These are phyloP conservation scores for Charadrius vociferus DNA, from an alignment of 2,113 vertebrate genomes.

Conservation along the genomic window DNA sequence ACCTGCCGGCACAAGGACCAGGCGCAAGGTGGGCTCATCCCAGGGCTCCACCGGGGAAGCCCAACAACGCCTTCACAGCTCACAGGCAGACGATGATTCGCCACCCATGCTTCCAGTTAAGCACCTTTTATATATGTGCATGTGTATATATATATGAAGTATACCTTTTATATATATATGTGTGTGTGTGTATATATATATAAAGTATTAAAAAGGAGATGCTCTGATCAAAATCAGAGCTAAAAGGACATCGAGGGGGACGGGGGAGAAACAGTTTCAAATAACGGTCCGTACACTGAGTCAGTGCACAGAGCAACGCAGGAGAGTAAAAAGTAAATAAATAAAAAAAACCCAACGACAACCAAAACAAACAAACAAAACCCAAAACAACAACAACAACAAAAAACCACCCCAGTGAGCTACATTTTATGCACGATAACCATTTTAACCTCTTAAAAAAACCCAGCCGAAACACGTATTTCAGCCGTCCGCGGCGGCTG, in stretches of 20 bases:
- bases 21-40: rapidly evolving
- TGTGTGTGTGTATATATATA: no score
- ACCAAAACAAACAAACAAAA: not conserved
- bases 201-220: rapidly evolving
- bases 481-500: not conserved
- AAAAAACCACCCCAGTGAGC: rapidly evolving
- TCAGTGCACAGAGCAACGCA: rapidly evolving
- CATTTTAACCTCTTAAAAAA: no score
- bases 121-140: not conserved
- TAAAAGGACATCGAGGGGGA: no score
- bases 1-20: rapidly evolving
- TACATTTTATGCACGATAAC: not conserved
- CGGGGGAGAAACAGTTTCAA: not conserved
- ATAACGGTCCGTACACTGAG: not conserved
- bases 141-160: no score
- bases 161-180: no score
- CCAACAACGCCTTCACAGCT: rapidly evolving
- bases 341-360: no score
- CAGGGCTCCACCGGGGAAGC: rapidly evolving
- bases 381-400: not conserved
- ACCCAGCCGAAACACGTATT: no score
- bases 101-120: rapidly evolving
- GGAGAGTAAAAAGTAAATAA: not conserved
- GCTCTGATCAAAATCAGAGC: no score
- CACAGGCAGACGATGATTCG: rapidly evolving